phyloP scores from a whole-genome alignment of 2,113 vertebrate genomes.

The Syrmaticus mikado region DNA sequence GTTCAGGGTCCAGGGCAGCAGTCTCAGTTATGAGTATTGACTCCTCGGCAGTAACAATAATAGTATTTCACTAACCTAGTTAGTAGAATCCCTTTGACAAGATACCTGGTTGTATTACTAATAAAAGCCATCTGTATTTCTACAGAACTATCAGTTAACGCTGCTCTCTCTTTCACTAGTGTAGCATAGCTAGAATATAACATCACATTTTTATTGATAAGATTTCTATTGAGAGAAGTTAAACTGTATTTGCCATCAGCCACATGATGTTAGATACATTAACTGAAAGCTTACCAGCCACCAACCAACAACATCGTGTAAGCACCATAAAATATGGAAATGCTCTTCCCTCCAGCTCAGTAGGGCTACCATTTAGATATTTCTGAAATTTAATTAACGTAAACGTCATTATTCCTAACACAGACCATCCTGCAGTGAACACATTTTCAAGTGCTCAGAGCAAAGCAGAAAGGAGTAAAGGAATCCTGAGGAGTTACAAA shows the following conservation, averaged over 20 bases:
- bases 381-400: conserved; percentile 51
- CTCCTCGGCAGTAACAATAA: background rate
- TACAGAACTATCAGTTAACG: background rate
- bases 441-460: conserved; percentile 30
- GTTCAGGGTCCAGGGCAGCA: background rate
- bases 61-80: background rate
- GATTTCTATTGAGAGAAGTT: background rate
- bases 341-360: background rate
- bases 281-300: background rate
- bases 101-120: background rate
- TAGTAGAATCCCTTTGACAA: background rate
- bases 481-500: conserved; percentile 41
- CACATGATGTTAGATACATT: background rate
- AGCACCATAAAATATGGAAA: background rate
- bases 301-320: background rate
- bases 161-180: background rate
- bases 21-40: background rate
- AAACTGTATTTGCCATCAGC: background rate
- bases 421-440: conserved; percentile 9
- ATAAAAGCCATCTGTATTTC: background rate
- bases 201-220: background rate
- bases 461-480: conserved; percentile 29
- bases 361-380: conserved; percentile 3
- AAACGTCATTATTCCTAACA: conserved; percentile 25
- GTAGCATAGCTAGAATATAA: background rate